These are phyloP conservation scores for Lottia gigantea DNA, from an alignment of 2,888 invertebrate species.

Conservation along the genomic window DNA sequence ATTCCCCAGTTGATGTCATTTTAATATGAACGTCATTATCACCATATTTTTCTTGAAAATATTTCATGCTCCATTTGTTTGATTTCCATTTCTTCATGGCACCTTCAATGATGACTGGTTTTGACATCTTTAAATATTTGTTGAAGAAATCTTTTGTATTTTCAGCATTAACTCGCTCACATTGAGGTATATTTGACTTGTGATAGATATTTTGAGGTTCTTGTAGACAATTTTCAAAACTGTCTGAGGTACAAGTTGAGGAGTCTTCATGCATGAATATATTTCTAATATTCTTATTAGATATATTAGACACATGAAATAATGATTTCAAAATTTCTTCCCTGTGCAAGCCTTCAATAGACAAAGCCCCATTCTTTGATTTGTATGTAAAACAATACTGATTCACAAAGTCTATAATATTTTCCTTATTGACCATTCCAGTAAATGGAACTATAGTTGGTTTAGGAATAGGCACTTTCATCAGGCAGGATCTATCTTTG, in stretches of 20 bases:
- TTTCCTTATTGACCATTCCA: constrained; percentile 24
- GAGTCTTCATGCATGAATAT: constrained; percentile 8
- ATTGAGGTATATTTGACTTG: constrained; percentile 30
- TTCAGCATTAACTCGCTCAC: constrained; percentile 45
- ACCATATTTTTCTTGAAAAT: constrained; percentile 48
- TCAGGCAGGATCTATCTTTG: constrained; percentile 49
- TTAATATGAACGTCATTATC: constrained; percentile 56
- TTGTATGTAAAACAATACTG: constrained; percentile 49
- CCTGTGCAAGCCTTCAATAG: constrained; percentile 47
- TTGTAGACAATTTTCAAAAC: constrained; percentile 1
- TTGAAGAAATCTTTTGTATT: constrained; percentile 51
- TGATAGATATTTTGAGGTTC: constrained; percentile 4
- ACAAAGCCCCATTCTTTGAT: constrained; percentile 39
- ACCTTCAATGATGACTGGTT: constrained; percentile 60
- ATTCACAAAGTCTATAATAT: constrained; percentile 50
- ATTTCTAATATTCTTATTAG: constrained; percentile 33
- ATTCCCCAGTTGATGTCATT: constrained; percentile 59
- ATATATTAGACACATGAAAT: constrained; percentile 42
- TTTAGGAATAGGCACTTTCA: constrained; percentile 23
- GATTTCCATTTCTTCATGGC: constrained; percentile 56
- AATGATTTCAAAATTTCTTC: constrained; percentile 48
- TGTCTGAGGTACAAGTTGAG: background rate
- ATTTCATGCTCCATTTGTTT: constrained; percentile 60
- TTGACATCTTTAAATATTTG: constrained; percentile 55
- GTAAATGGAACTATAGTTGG: constrained; percentile 26